Evolutionary conservation across 2,797 vertebrate genomes (phyloP).

Genomic region (Sebastes hubbsi): DNA sequence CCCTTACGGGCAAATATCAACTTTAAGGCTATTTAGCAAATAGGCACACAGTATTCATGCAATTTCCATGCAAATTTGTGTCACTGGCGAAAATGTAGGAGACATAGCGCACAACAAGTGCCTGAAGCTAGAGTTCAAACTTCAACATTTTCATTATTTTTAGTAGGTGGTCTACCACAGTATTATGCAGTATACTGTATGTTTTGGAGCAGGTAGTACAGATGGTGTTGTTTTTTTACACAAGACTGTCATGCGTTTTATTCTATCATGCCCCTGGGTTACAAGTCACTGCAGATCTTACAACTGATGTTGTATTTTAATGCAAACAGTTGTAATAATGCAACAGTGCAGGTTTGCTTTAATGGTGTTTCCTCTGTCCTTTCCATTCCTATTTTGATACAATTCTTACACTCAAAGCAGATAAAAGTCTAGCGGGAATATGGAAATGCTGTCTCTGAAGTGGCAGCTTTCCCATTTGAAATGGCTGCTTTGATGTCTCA

Average conservation of each 20-base stretch:
- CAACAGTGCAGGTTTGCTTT: background rate
- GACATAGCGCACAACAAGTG: slow-evolving; percentile 5
- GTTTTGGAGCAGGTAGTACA: background rate
- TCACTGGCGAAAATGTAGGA: slow-evolving; percentile 37
- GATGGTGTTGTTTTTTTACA: background rate
- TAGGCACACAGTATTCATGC: slow-evolving; percentile 47
- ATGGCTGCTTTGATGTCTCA: slow-evolving; percentile 36
- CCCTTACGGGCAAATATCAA: slow-evolving; percentile 40
- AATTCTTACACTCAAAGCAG: slow-evolving; percentile 16
- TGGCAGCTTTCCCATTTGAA: slow-evolving; percentile 23
- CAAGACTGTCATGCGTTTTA: background rate
- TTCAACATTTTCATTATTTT: slow-evolving; percentile 33
- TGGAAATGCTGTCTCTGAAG: background rate
- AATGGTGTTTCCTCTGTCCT: slow-evolving; percentile 10
- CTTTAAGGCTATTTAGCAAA: slow-evolving; percentile 56
- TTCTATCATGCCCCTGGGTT: background rate
- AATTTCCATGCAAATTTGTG: slow-evolving; percentile 64
- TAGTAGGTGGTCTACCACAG: background rate
- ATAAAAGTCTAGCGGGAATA: slow-evolving; percentile 38
- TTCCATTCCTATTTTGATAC: slow-evolving; percentile 3
- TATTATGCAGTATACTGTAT: background rate
- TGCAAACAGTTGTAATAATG: background rate
- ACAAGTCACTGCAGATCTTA: background rate
- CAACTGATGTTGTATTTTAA: background rate
- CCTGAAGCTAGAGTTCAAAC: slow-evolving; percentile 41